phyloP scores from a whole-genome alignment of 2,797 vertebrate genomes.

The Ispidina picta region DNA sequence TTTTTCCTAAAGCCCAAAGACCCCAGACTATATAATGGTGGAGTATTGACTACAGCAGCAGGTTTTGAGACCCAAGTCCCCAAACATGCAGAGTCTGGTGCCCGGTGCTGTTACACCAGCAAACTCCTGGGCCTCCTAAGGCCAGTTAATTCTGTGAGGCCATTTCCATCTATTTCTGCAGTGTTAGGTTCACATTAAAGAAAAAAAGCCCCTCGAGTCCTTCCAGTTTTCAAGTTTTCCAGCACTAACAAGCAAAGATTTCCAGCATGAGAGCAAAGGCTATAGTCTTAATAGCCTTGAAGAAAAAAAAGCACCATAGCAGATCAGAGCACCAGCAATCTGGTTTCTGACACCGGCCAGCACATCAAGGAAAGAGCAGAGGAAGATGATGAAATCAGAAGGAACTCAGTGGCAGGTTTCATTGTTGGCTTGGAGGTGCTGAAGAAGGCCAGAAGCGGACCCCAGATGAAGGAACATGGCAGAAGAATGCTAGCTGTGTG shows the following conservation, averaged over 20 bases:
- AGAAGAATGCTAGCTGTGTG: neutral
- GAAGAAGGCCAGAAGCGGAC: neutral
- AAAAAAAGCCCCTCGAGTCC: neutral
- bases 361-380: neutral
- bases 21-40: neutral
- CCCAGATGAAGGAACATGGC: fast-evolving
- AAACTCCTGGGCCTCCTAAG: fast-evolving
- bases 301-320: neutral
- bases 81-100: neutral
- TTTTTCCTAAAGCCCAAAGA: neutral
- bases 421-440: neutral
- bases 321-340: neutral
- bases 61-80: neutral
- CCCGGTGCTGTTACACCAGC: fast-evolving
- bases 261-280: neutral
- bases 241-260: fast-evolving
- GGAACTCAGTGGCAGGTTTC: neutral
- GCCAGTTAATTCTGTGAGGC: neutral
- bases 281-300: neutral
- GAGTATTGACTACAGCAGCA: neutral
- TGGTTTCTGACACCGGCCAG: neutral
- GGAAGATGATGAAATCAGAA: neutral
- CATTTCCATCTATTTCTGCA: neutral
- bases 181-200: neutral
- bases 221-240: neutral